phyloP scores from a whole-genome alignment of 2,797 vertebrate genomes.

The Macropus fuliginosus region DNA sequence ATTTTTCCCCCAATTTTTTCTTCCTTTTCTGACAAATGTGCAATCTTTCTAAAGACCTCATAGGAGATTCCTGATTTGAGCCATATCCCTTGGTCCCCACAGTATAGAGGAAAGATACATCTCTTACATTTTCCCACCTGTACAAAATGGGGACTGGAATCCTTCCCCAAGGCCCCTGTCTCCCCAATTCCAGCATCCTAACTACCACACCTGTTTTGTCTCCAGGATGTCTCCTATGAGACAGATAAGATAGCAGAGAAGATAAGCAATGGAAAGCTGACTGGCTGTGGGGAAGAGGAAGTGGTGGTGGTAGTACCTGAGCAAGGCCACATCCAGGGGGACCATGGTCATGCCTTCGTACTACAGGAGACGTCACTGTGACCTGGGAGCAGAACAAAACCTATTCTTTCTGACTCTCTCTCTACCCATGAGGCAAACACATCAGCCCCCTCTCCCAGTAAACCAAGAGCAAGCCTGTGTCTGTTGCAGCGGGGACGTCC shows the following conservation, averaged over 20 bases:
- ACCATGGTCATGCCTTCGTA: slow-evolving; percentile 64
- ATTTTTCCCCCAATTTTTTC: too few species aligned
- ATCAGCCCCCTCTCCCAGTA: not conserved
- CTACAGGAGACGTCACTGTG: slow-evolving; percentile 86
- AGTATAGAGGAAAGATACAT: not conserved
- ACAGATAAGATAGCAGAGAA: slow-evolving; percentile 70
- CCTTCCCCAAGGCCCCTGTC: not conserved
- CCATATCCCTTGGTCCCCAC: not conserved
- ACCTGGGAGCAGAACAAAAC: not conserved
- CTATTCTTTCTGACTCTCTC: not conserved
- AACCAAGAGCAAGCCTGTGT: not conserved
- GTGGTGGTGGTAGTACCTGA: slow-evolving; percentile 51
- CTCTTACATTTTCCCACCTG: not conserved
- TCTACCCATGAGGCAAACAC: not conserved
- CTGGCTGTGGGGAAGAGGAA: slow-evolving; percentile 62
- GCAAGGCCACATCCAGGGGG: slow-evolving; percentile 45
- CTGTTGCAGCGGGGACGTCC: not conserved
- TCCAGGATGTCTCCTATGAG: slow-evolving; percentile 77
- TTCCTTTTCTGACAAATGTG: not conserved
- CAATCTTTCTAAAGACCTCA: not conserved
- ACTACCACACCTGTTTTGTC: not conserved
- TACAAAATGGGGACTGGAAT: not conserved
- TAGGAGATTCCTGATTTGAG: not conserved
- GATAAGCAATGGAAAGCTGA: slow-evolving; percentile 76
- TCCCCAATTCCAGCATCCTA: not conserved